A percentile compares a stretch with the other conserved stretches of the same genome.
Evolutionary conservation across 2,113 vertebrate genomes (phyloP).

Genomic region (Onychostoma macrolepis): DNA sequence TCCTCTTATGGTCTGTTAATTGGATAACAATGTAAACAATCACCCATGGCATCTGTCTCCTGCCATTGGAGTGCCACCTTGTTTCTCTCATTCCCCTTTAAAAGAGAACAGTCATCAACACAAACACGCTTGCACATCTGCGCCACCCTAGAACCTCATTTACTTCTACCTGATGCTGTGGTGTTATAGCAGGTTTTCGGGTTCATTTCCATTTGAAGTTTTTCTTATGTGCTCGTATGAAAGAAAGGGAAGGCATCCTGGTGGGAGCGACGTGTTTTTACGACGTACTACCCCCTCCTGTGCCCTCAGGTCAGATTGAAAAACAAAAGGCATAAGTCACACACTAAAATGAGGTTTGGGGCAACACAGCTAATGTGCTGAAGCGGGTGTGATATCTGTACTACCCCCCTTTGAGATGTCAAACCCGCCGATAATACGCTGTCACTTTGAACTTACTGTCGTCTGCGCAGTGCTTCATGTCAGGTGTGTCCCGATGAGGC

Average conservation of each 20-base stretch:
- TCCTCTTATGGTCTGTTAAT: constrained; percentile 96
- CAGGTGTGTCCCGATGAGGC: neutral
- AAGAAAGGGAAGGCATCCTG: constrained; percentile 67
- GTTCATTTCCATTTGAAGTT: constrained; percentile 77
- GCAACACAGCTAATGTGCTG: constrained; percentile 61
- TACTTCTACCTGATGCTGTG: constrained; percentile 78
- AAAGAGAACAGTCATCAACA: constrained; percentile 69
- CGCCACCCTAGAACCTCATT: constrained; percentile 73
- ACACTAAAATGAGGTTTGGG: constrained; percentile 68
- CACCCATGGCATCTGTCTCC: constrained; percentile 90
- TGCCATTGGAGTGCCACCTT: constrained; percentile 83
- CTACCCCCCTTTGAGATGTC: constrained; percentile 58
- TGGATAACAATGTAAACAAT: constrained; percentile 99
- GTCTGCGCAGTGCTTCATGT: neutral
- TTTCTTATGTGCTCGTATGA: constrained; percentile 67
- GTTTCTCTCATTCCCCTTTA: constrained; percentile 76
- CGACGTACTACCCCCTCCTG: constrained; percentile 10
- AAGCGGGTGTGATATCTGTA: constrained; percentile 68
- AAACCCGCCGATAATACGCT: neutral
- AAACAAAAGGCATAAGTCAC: constrained; percentile 75
- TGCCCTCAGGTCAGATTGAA: constrained; percentile 61
- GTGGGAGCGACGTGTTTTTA: constrained; percentile 50
- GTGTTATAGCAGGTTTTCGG: constrained; percentile 76
- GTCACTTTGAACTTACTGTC: neutral
- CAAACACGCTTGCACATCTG: constrained; percentile 64